A percentile compares a stretch with the other conserved stretches of the same genome.
These are phyloP conservation scores for Agrypnia vestita DNA, from an alignment of 1,140 invertebrate genomes.

Conservation along the genomic window DNA sequence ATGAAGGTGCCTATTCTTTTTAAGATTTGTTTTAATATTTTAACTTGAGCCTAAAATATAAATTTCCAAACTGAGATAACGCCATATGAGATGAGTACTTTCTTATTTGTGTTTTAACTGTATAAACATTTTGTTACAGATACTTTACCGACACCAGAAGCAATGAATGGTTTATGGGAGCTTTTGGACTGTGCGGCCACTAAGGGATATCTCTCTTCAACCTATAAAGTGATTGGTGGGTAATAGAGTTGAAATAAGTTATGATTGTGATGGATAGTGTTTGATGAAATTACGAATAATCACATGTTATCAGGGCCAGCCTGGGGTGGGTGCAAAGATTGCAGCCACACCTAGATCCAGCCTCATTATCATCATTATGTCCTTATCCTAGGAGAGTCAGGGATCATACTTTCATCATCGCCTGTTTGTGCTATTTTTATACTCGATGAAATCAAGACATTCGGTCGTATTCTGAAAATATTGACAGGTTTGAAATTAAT, in stretches of 20 bases:
- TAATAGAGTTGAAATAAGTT: background rate
- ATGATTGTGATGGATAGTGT: background rate
- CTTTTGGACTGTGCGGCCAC: conserved; percentile 61
- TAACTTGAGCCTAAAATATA: no score
- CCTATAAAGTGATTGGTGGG: conserved; percentile 65
- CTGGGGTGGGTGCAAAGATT: background rate
- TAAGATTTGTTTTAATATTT: no score
- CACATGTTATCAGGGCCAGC: background rate
- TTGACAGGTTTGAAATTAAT: no score
- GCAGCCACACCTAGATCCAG: background rate
- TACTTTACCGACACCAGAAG: background rate
- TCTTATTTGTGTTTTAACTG: no score
- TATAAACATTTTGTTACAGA: background rate
- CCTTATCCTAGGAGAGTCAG: background rate
- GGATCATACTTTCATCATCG: no score
- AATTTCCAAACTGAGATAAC: no score
- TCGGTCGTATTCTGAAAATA: no score
- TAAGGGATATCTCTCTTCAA: conserved; percentile 58
- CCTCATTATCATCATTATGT: background rate
- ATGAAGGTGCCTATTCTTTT: conserved; percentile 57
- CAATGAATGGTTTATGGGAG: conserved; percentile 11
- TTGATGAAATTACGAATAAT: no score
- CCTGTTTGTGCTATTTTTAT: no score
- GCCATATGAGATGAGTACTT: no score
- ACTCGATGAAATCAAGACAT: no score